Evolutionary conservation across 1,140 invertebrate genomes (phyloP).

Genomic region (Delia radicum): DNA sequence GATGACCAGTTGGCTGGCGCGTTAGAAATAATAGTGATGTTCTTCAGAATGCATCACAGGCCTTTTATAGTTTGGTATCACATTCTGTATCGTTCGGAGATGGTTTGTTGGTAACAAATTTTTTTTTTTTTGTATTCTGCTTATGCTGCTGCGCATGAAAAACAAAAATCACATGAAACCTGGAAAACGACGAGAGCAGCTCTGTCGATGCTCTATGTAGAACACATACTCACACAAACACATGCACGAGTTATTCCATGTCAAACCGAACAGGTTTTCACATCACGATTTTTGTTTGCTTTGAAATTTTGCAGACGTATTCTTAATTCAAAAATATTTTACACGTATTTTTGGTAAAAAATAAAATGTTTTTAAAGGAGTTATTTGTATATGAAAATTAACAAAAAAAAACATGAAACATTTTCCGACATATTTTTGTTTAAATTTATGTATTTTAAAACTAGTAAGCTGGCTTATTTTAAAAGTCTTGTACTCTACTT

Average conservation of each 20-base stretch:
- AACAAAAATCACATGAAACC: not conserved
- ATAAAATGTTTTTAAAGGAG: too few species aligned
- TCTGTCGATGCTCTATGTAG: too few species aligned
- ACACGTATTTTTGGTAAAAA: too few species aligned
- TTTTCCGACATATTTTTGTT: too few species aligned
- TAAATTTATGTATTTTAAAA: too few species aligned
- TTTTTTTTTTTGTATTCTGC: slow-evolving; percentile 12
- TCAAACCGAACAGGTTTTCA: not conserved
- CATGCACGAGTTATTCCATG: too few species aligned
- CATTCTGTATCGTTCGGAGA: not conserved
- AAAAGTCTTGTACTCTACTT: too few species aligned
- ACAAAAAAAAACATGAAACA: too few species aligned
- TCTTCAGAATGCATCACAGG: slow-evolving; percentile 2
- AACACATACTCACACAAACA: not conserved
- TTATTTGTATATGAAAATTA: not conserved
- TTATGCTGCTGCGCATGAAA: slow-evolving; percentile 20
- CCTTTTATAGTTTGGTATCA: slow-evolving; percentile 9
- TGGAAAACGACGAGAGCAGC: not conserved
- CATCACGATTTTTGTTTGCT: too few species aligned
- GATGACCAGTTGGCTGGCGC: slow-evolving; percentile 4
- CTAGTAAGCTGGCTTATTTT: too few species aligned
- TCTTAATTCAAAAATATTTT: too few species aligned
- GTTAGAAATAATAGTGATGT: slow-evolving; percentile 20
- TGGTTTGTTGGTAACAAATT: slow-evolving; percentile 12
- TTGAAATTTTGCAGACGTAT: too few species aligned